Conservation (phyloP, 2,113 vertebrate genomes). For the Ursus arctos region DNA sequence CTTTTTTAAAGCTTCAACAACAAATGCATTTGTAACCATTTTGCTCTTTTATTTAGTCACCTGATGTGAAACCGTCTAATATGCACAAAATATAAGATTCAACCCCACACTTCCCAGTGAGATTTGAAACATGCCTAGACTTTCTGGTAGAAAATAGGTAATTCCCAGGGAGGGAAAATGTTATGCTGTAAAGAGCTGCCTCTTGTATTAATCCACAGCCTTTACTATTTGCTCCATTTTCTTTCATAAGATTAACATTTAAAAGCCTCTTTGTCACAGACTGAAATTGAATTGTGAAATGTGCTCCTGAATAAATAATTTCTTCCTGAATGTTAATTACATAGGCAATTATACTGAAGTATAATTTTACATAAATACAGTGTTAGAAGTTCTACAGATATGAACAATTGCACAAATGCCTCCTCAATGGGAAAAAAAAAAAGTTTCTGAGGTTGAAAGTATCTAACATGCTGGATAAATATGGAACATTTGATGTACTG, state of each 20-base stretch:
- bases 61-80: conserved; percentile 53
- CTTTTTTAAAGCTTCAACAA: conserved; percentile 41
- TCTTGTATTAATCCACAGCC: conserved; percentile 78
- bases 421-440: conserved; percentile 49
- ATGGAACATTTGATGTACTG: conserved; percentile 56
- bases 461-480: conserved; percentile 69
- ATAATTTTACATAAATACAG: conserved; percentile 82
- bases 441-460: conserved; percentile 64
- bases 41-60: conserved; percentile 61
- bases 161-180: conserved; percentile 72
- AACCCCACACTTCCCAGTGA: conserved; percentile 52
- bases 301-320: conserved; percentile 84
- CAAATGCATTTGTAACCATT: conserved; percentile 42
- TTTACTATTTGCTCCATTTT: conserved; percentile 78
- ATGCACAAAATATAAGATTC: conserved; percentile 49
- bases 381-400: conserved; percentile 76
- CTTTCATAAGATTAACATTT: conserved; percentile 83
- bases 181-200: conserved; percentile 62
- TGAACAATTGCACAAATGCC: conserved; percentile 72
- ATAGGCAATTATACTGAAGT: conserved; percentile 78
- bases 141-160: conserved; percentile 71
- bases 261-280: conserved; percentile 80
- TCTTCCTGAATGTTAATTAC: conserved; percentile 84
- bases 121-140: conserved; percentile 67
- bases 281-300: conserved; percentile 80